A percentile compares a stretch with the other conserved stretches of the same genome.
Evolutionary conservation across 30 jellyfish, hydroid and myxozoan species (phyloP).

Genomic region (Aurelia aurita): DNA sequence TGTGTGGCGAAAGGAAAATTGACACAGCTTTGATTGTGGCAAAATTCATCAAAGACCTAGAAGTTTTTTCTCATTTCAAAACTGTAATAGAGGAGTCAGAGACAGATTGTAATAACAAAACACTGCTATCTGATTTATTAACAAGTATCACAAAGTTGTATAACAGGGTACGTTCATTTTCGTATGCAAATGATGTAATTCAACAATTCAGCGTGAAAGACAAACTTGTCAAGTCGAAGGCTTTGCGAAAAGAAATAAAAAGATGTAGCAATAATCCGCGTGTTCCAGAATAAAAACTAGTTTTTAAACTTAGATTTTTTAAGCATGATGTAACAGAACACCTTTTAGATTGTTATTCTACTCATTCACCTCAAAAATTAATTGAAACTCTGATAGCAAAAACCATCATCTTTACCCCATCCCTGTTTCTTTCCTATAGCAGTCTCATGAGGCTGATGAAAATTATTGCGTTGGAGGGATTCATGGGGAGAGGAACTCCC

Average conservation of each 20-base stretch:
- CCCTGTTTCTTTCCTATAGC: too few species aligned
- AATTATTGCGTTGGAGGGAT: too few species aligned
- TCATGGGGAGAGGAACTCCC: too few species aligned
- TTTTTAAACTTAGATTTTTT: too few species aligned
- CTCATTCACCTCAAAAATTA: too few species aligned
- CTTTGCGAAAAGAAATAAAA: neutral
- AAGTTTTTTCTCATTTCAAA: neutral
- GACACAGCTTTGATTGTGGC: conserved; percentile 1
- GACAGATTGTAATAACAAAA: neutral
- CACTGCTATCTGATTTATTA: conserved; percentile 1
- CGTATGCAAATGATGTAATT: neutral
- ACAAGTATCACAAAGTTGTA: conserved; percentile 8
- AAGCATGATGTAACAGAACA: too few species aligned
- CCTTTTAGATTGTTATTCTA: too few species aligned
- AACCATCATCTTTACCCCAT: too few species aligned
- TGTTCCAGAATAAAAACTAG: neutral
- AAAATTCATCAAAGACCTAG: neutral
- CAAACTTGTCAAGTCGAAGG: neutral
- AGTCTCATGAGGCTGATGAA: too few species aligned
- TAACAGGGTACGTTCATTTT: conserved; percentile 24
- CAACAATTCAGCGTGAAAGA: neutral
- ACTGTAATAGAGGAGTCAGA: neutral
- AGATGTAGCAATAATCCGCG: neutral
- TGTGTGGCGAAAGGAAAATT: neutral
- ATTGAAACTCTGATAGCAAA: too few species aligned